Evolutionary conservation across 2,888 invertebrate genomes (phyloP).

Genomic region (Cheilosia pagana): DNA sequence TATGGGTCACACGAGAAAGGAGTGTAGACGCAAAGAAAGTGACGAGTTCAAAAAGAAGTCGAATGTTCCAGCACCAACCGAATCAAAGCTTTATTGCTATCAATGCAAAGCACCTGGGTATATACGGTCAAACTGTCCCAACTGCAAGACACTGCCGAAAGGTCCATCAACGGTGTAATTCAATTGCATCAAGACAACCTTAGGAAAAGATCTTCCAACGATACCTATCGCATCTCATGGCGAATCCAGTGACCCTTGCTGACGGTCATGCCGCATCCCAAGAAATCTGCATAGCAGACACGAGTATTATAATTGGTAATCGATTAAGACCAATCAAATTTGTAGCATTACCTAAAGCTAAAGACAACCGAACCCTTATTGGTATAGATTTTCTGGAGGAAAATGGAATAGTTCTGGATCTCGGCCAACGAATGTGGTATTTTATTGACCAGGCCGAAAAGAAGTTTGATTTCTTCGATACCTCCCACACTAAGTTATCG

Average conservation of each 20-base stretch:
- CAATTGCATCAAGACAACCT: conserved; percentile 16
- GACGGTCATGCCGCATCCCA: conserved; percentile 9
- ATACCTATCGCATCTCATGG: conserved; percentile 11
- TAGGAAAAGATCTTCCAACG: conserved; percentile 11
- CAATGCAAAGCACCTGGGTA: conserved; percentile 13
- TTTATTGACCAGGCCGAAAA: conserved; percentile 12
- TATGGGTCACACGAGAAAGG: neutral
- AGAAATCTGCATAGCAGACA: conserved; percentile 24
- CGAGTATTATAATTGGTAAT: conserved; percentile 23
- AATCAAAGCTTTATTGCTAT: conserved; percentile 3
- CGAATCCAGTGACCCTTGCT: conserved; percentile 19
- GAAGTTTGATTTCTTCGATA: neutral
- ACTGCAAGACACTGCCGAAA: conserved; percentile 28
- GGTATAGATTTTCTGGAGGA: conserved; percentile 29
- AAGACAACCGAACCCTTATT: conserved; percentile 5
- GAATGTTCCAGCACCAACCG: neutral
- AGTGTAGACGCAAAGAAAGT: conserved; percentile 8
- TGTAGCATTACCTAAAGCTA: conserved; percentile 16
- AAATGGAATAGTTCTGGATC: conserved; percentile 23
- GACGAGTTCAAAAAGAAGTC: neutral
- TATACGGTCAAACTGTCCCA: conserved; percentile 17
- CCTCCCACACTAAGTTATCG: neutral
- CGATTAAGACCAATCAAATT: conserved; percentile 21
- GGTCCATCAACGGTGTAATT: conserved; percentile 16
- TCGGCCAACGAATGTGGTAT: conserved; percentile 13